These are phyloP conservation scores for Lysiphlebus fabarum DNA, from an alignment of 1,140 invertebrate genomes.

Conservation along the genomic window DNA sequence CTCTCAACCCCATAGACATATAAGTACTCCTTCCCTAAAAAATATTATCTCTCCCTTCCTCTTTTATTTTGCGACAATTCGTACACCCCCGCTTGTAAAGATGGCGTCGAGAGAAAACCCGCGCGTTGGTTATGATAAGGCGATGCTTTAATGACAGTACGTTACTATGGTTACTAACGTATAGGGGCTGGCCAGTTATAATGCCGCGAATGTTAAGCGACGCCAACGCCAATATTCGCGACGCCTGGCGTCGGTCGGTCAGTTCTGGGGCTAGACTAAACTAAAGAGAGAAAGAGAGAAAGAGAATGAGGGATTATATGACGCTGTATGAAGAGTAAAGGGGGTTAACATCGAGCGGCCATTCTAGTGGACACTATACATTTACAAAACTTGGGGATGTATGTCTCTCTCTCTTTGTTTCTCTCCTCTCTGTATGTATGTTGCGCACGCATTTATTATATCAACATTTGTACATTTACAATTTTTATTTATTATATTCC, in stretches of 20 bases:
- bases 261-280: conserved; percentile 31
- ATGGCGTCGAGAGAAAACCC: conserved; percentile 44
- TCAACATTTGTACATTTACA: too few relatives aligned
- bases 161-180: conserved; percentile 51
- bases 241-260: conserved; percentile 54
- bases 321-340: too few relatives aligned
- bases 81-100: conserved; percentile 42
- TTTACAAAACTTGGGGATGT: conserved; percentile 45
- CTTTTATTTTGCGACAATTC: conserved; percentile 4
- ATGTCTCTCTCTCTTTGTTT: conserved; percentile 36
- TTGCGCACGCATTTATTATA: too few relatives aligned
- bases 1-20: too few relatives aligned
- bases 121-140: conserved; percentile 57
- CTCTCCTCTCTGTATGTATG: conserved; percentile 25
- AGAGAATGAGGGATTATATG: conserved; percentile 22
- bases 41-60: too few relatives aligned
- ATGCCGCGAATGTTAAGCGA: conserved; percentile 7
- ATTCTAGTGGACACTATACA: conserved; percentile 50
- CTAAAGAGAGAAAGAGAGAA: too few relatives aligned
- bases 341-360: conserved; percentile 36
- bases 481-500: too few relatives aligned
- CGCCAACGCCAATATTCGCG: conserved; percentile 46
- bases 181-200: conserved; percentile 49
- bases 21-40: too few relatives aligned
- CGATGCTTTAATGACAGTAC: conserved; percentile 57